Base-by-base conservation (phyloP, 2,888 invertebrate genomes). In the Scaptomyza polygonia region DNA sequence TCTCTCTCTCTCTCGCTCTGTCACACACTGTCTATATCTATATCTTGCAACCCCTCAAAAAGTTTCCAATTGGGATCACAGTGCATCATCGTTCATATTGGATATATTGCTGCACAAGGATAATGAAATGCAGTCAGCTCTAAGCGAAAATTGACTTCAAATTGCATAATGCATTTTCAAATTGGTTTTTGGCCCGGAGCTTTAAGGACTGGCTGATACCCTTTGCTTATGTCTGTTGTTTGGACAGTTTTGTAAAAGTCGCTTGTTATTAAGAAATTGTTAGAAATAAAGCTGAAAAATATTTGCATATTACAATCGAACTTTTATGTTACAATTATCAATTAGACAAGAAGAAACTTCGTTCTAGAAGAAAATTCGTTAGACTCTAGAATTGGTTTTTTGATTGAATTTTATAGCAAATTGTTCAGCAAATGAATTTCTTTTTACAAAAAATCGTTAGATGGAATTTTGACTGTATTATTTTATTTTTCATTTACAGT, bases 51-150 rank as follows among this genome's bases (percentile, higher is more conserved):
- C 75, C 79, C 77, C 63, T 54, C 47, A 29, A 14, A 8, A 16
- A 1, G 3, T 12, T 57, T 54, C 71, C 79, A 74, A 57, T 69
- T 74, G 75, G 75, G 70, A 73, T 42, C 55, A 3, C 6, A 9
- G 48, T 49, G 9, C n/a, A 34, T 18, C n/a, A 34, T 18, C 8
- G 39, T 16, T 62, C 66, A 48, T 58, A 57, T 62, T 66, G 57
- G 67, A 57, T 7, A 53, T 39, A 53, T 39, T 9, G 8, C 25
- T 12, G 25, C 36, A 14, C 42, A 29, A 32, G 12, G 25, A 16
- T 43, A 27, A 36, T 21, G 30, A 52, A 39, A 47, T 32, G 40
- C 30, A 14, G 30, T 43, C 53, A 18, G 44, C 25, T 54, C 32
- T 12, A 34, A 69, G 21, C 27, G 21, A 36, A 55, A 62, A 32